A percentile compares a stretch with the other conserved stretches of the same genome.
phyloP scores from a whole-genome alignment of 2,797 vertebrate species.

The Streptopelia turtur region DNA sequence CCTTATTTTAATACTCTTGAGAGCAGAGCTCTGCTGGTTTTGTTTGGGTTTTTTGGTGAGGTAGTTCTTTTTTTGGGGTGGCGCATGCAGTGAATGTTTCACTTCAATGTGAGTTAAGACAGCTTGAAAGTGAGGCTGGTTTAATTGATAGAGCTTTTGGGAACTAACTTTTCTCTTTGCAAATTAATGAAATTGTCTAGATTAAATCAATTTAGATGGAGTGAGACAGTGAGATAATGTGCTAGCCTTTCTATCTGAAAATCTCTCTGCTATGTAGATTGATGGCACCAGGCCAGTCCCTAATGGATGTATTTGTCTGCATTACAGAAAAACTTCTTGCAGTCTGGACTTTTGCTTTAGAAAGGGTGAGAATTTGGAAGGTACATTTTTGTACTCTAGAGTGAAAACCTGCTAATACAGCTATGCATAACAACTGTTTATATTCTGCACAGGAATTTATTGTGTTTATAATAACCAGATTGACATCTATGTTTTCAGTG shows the following conservation, averaged over 20 bases:
- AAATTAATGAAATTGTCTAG: conserved; percentile 55
- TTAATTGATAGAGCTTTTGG: conserved; percentile 48
- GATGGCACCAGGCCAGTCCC: conserved; percentile 41
- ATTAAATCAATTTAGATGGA: conserved; percentile 52
- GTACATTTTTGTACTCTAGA: background rate
- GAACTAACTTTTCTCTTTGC: background rate
- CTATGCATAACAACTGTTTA: background rate
- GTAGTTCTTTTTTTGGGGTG: background rate
- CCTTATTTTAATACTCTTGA: background rate
- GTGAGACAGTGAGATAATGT: conserved; percentile 18
- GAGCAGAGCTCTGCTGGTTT: background rate
- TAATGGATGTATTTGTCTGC: conserved; percentile 45
- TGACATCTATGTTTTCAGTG: background rate
- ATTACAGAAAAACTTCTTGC: conserved; percentile 25
- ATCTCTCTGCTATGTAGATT: conserved; percentile 20
- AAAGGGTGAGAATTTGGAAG: background rate
- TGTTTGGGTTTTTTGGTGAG: background rate
- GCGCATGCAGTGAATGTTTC: background rate
- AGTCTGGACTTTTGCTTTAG: background rate
- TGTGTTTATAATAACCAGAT: background rate
- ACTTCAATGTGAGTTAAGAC: background rate
- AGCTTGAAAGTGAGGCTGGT: background rate
- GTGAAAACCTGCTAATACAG: background rate
- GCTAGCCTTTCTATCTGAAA: conserved; percentile 20
- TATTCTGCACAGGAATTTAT: background rate